These are phyloP conservation scores for Epizoanthus illoricatus DNA, from an alignment of 92 coral and sea anemone genomes.

Conservation along the genomic window DNA sequence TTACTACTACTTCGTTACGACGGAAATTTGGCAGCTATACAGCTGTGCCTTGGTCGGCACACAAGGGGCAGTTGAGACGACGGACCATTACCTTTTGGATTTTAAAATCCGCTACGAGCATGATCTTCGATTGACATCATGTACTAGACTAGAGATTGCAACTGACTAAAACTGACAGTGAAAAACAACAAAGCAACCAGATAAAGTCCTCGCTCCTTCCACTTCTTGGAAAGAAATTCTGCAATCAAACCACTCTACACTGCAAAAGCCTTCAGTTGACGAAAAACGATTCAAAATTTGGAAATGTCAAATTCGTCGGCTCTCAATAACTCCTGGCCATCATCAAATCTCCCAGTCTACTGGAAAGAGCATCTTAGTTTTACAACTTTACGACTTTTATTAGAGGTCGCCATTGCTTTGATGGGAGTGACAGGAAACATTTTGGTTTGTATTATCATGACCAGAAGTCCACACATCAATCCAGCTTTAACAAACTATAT, in stretches of 20 bases:
- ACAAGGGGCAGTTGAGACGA: too few species aligned
- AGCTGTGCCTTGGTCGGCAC: too few species aligned
- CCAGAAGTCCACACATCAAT: constrained; percentile 58
- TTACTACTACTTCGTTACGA: too few species aligned
- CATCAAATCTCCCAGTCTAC: background rate
- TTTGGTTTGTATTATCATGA: constrained; percentile 45
- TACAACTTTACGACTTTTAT: constrained; percentile 11
- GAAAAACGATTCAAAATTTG: background rate
- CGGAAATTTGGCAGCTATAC: too few species aligned
- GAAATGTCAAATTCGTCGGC: constrained; percentile 7
- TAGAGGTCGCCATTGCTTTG: constrained; percentile 18
- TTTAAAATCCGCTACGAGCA: too few species aligned
- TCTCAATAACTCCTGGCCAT: background rate
- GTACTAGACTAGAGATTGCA: too few species aligned
- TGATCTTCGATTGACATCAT: too few species aligned
- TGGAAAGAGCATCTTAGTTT: constrained; percentile 22
- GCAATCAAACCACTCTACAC: background rate
- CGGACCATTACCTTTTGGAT: too few species aligned
- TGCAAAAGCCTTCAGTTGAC: background rate
- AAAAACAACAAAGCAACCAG: too few species aligned
- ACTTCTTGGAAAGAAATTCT: background rate
- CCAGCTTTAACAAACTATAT: constrained; percentile 52
- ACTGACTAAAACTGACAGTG: too few species aligned
- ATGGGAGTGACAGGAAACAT: constrained; percentile 54
- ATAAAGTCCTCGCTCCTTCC: too few species aligned